Evolutionary conservation across 1,140 invertebrate genomes (phyloP), one percentile per base, ranked within the genome.

Genomic region (Vanessa tameamea): DNA sequence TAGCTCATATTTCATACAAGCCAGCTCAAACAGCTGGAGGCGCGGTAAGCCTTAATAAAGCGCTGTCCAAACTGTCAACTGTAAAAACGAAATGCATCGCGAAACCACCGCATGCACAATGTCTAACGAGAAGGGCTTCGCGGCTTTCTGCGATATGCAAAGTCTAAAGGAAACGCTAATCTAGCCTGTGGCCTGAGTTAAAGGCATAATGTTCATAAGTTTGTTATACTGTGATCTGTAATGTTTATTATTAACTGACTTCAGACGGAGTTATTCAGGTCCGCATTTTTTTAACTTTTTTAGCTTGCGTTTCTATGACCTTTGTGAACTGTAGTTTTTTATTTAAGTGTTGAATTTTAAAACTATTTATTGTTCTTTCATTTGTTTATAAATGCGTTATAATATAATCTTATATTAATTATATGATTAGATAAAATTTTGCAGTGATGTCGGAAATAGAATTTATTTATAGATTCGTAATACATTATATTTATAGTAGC

Each of bases 151-250:
- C 70, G 78, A 78, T 82, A 82, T 80, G 82, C 77, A 84, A 83
- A 85, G 77, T 81, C 67, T 80, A 68, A 81, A 77, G 82, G 79
- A 85, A 87, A 85, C 77, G 76, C 78, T 81, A 81, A 80, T 80
- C 76, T 76, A 64, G 75, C 55, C 51, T 31, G 50, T 47, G 48
- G 74, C 43, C 53, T 43, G 55, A 79, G 72, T 72, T 66, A 73
- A 23, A 67, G 64, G 59, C 55, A 57, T 31, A 26, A 61, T 23
- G 20, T 16, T 47, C 48, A 48, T 37, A 43, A 65, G 31, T 20
- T 64, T 73, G 47, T 64, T 50, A 23, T 57, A 57, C 53, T 57
- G 9, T 57, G 6, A 23, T 13, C 37, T 57, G 12, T 23, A 12
- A 1, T 15, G 23, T 57, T 12, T 11, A 16, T 53, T 15, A 9